Base-by-base conservation (phyloP, 2,888 invertebrate genomes). In the Acanthosepion esculentum region DNA sequence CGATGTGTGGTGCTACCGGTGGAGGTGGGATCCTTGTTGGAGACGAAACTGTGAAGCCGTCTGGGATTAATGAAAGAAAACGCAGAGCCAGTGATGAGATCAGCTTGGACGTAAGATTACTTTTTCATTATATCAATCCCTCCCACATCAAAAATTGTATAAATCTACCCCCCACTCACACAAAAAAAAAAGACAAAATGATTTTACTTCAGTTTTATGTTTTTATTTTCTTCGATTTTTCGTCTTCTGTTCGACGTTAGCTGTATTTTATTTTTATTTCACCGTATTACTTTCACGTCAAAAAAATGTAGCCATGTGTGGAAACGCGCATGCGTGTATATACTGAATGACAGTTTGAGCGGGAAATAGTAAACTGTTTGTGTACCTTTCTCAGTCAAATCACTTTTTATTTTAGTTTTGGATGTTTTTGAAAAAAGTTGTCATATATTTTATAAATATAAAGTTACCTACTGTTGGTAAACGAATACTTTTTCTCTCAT, bases 11-110 rank as follows among this genome's bases (percentile, higher is more conserved):
- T 53, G 92, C 92, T 93, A 93, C 92, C 48, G 53, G 92, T 53
- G 92, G 92, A 93, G 53, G 92, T 93, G 48, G 50, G n/a, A 50
- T 93, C n/a, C 92, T 93, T 50, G 53, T 93, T n/a, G 92, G 92
- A 50, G 92, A 93, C 48, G 92, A 93, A 50, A 93, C 92, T 53
- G 92, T 93, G 50, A 93, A 93, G 50, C 92, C 92, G 53, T 93
- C 92, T 48, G 92, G 92, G 53, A 93, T 93, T 93, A 93, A 93
- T 53, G 94, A 94, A 29, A 94, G 94, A 29, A 94, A 94, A 64
- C 55, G 94, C 41, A 55, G 94, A 94, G 94, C 94, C 18, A 94
- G 94, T 48, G 94, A 94, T 64, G 94, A 94, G 33, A 94, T 94
- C 50, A 94, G 94, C 64, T 55, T 94, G 64, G 94, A 94, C 64